Evolutionary conservation across 2,888 invertebrate species (phyloP).

Genomic region (Nomada ferruginata): DNA sequence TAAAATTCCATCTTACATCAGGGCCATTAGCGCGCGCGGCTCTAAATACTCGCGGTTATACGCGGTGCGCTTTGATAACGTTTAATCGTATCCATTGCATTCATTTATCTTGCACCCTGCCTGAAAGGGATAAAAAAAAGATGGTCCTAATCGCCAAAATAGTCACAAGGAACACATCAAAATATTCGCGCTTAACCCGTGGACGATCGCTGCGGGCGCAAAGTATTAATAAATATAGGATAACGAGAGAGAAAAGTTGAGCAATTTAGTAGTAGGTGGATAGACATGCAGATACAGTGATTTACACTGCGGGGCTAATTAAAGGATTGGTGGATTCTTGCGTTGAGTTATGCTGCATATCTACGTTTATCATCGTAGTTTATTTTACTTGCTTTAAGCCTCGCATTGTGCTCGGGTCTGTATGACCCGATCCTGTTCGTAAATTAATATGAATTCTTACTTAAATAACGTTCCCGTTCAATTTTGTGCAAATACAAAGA

Average conservation of each 20-base stretch:
- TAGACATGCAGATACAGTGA: not conserved
- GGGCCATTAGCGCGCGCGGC: constrained; percentile 67
- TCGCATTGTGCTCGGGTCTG: too few species aligned
- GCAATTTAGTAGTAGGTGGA: not conserved
- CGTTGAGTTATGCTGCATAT: too few species aligned
- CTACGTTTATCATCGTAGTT: too few species aligned
- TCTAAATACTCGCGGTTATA: constrained; percentile 32
- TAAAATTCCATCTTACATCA: constrained; percentile 72
- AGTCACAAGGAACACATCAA: constrained; percentile 19
- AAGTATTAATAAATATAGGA: not conserved
- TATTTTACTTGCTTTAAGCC: too few species aligned
- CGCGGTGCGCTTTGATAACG: constrained; percentile 63
- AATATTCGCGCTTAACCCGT: constrained; percentile 16
- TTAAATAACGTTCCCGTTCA: too few species aligned
- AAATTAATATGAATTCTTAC: too few species aligned
- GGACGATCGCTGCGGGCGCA: not conserved
- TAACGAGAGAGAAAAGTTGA: not conserved
- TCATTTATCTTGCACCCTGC: constrained; percentile 77
- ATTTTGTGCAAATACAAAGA: too few species aligned
- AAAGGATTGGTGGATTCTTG: too few species aligned
- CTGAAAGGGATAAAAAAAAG: constrained; percentile 76
- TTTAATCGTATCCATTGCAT: constrained; percentile 76
- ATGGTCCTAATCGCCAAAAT: constrained; percentile 69
- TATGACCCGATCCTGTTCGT: too few species aligned
- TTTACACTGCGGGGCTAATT: too few species aligned